Conservation (phyloP, 2,797 vertebrate species). For the Acipenser transmontanus region DNA sequence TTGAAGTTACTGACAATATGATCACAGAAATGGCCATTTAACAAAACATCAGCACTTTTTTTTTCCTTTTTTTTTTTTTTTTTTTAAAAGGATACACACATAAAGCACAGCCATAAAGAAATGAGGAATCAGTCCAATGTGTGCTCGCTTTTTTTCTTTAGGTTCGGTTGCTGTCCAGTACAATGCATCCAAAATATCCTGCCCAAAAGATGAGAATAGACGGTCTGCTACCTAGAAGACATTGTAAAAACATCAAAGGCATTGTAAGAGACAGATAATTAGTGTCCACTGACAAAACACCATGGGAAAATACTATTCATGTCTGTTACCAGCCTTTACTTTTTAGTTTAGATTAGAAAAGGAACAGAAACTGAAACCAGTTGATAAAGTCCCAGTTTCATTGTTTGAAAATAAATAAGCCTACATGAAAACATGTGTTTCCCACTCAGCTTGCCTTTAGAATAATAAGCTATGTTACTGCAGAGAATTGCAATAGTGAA, state of each 20-base stretch:
- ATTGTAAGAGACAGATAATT: neutral
- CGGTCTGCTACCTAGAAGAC: constrained; percentile 84
- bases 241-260: neutral
- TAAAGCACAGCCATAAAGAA: constrained; percentile 96
- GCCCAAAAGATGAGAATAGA: constrained; percentile 93
- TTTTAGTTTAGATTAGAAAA: no score
- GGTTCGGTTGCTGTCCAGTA: constrained; percentile 98
- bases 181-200: constrained; percentile 93
- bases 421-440: no score
- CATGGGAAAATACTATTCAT: neutral
- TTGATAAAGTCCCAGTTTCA: no score
- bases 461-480: no score
- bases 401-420: no score
- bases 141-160: constrained; percentile 86
- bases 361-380: no score
- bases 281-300: neutral
- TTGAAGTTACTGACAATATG: no score
- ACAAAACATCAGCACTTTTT: no score
- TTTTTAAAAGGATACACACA: constrained; percentile 84
- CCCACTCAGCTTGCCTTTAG: no score
- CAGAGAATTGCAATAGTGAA: no score
- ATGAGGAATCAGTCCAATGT: constrained; percentile 89
- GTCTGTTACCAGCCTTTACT: neutral
- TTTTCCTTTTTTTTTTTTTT: no score
- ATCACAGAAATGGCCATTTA: no score